Evolutionary conservation across 1,140 invertebrate species (phyloP), one percentile per base, ranked within the genome.

Genomic region (Coptotermes formosanus): DNA sequence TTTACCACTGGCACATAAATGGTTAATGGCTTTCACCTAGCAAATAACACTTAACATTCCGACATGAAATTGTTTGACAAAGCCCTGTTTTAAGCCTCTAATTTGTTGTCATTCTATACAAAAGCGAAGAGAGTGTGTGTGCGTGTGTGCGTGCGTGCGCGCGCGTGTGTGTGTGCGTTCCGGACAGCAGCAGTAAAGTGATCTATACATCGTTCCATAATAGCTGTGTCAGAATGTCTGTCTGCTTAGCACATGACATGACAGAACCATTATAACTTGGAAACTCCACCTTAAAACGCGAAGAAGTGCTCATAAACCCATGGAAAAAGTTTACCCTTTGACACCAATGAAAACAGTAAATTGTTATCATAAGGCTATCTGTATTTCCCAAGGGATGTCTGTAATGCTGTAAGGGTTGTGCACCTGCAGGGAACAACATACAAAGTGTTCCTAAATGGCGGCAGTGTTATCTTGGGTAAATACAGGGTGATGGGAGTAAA

Each of bases 281-380:
- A 30, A 75, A 75, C 64, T 75, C 64, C 64, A 75, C 64, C 64
- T 75, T n/a, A 75, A 75, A 75, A 55, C 52, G 52, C 52, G 52
- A 55, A 55, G 52, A 6, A 82, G n/a, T n/a, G 25, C 14, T 75
- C 64, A 75, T 75, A 75, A n/a, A n/a, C 2, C 30, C 64, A 30
- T 30, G 48, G 43, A 83, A 44, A 52, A 25, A n/a, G 48, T 83
- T 45, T 83, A 83, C 82, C 82, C 82, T 83, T 83, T 52, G 43
- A 83, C 82, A 83, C 82, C 82, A 83, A 83, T 43, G 48, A 83
- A 44, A 83, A 83, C 82, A 83, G 23, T 83, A 25, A 44, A 43
- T 75, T 83, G 82, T 83, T 83, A 83, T 83, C 25, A 83, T 52
- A 83, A 43, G 82, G 8, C 43, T 83, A 83, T 83, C 48, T 83